These are phyloP conservation scores for Alauda arvensis DNA, from an alignment of 2,797 vertebrate genomes.

Conservation along the genomic window DNA sequence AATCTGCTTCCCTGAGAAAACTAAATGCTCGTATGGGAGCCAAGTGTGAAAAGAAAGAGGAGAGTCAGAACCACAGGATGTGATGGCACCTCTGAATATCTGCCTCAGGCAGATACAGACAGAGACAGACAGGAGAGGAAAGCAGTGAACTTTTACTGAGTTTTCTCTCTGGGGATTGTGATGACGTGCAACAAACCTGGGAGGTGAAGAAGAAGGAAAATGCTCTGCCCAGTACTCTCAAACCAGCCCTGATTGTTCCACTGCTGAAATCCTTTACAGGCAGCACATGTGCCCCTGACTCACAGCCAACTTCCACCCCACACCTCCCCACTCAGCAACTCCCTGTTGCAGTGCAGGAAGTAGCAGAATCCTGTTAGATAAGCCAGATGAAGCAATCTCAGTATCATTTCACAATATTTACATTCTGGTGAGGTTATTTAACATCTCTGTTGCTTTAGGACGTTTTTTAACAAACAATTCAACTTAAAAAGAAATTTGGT, in stretches of 20 bases:
- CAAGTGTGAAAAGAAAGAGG: background rate
- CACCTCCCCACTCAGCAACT: background rate
- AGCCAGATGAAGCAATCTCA: background rate
- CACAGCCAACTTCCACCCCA: background rate
- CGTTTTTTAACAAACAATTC: background rate
- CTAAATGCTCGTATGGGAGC: background rate
- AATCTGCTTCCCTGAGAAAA: conserved; percentile 1
- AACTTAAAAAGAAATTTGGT: background rate
- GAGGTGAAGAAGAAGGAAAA: background rate
- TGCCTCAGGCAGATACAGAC: background rate
- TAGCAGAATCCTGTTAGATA: background rate
- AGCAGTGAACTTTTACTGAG: background rate
- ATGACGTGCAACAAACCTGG: accelerated
- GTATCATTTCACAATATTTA: background rate
- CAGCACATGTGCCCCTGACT: background rate
- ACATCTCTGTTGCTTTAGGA: background rate
- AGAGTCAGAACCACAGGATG: background rate
- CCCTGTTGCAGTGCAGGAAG: background rate
- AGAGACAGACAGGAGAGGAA: background rate
- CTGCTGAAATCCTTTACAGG: background rate
- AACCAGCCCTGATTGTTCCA: background rate
- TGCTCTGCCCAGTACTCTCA: background rate
- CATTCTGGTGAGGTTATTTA: background rate
- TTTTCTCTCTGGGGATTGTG: background rate
- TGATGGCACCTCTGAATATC: background rate